A percentile compares a stretch with the other conserved stretches of the same genome.
Conservation (phyloP, 92 coral and sea anemone species). For the Bergia puertoricense region DNA sequence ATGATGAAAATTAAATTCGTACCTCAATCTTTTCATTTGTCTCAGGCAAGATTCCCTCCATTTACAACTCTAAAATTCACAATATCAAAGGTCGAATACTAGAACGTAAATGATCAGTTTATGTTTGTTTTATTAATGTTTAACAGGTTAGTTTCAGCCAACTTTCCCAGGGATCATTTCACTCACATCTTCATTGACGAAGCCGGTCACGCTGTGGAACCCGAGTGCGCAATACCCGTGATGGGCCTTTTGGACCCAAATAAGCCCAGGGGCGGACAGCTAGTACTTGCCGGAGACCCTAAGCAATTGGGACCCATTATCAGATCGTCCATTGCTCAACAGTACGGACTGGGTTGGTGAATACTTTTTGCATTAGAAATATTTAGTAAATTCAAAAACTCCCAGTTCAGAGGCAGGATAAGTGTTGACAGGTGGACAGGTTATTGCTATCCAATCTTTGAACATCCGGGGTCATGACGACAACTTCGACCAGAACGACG, state of each 20-base stretch:
- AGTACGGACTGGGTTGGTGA: constrained; percentile 70
- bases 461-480: too few relatives aligned
- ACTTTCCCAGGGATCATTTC: constrained; percentile 67
- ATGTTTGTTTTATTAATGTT: not conserved
- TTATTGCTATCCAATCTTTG: too few relatives aligned
- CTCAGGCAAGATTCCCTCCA: too few relatives aligned
- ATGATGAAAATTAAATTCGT: too few relatives aligned
- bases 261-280: constrained; percentile 66
- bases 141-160: constrained; percentile 68
- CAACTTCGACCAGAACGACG: too few relatives aligned
- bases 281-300: constrained; percentile 92
- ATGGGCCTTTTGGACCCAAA: constrained; percentile 72
- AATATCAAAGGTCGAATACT: not conserved
- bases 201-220: constrained; percentile 92
- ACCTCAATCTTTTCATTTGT: too few relatives aligned
- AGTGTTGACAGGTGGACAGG: too few relatives aligned
- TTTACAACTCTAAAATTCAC: not conserved
- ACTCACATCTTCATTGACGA: constrained; percentile 92
- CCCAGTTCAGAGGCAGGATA: too few relatives aligned
- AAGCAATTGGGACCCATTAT: constrained; percentile 88
- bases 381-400: too few relatives aligned
- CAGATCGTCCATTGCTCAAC: constrained; percentile 62
- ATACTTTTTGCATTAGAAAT: not conserved
- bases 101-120: too few relatives aligned
- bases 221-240: constrained; percentile 80